A percentile compares a stretch with the other conserved stretches of the same genome.
Conservation (phyloP, 2,113 vertebrate species). For the Lonchura striata region DNA sequence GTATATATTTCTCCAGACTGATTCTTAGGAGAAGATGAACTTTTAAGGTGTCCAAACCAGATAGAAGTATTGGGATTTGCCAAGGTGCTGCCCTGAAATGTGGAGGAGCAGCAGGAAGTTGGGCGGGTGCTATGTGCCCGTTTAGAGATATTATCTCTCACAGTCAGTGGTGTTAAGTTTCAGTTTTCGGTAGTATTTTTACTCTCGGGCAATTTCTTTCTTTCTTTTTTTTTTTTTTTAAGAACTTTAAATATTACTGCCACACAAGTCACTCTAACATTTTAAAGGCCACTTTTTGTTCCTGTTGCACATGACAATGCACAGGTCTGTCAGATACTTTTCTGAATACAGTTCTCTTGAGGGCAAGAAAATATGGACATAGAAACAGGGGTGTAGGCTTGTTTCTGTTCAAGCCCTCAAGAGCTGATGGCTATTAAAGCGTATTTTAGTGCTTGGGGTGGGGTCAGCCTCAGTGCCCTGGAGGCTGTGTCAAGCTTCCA, state of each 20-base stretch:
- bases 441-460: not conserved
- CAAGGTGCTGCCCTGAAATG: not conserved
- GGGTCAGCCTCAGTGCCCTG: not conserved
- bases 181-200: conserved; percentile 47
- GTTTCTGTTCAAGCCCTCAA: not conserved
- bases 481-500: rapidly evolving
- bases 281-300: not conserved
- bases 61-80: rapidly evolving
- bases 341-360: not conserved
- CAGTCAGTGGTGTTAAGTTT: not conserved
- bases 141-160: conserved; percentile 28
- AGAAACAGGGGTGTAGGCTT: not conserved
- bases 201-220: not conserved
- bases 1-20: not conserved
- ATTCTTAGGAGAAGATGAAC: not conserved
- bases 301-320: not conserved
- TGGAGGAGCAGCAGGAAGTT: conserved; percentile 3
- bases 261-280: not conserved
- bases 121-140: not conserved
- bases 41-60: not conserved
- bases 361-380: not conserved
- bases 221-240: not conserved
- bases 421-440: not conserved
- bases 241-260: not conserved
- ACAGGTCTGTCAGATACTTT: not conserved